Evolutionary conservation across 2,797 vertebrate species (phyloP).

Genomic region (Lutjanus argentimaculatus): DNA sequence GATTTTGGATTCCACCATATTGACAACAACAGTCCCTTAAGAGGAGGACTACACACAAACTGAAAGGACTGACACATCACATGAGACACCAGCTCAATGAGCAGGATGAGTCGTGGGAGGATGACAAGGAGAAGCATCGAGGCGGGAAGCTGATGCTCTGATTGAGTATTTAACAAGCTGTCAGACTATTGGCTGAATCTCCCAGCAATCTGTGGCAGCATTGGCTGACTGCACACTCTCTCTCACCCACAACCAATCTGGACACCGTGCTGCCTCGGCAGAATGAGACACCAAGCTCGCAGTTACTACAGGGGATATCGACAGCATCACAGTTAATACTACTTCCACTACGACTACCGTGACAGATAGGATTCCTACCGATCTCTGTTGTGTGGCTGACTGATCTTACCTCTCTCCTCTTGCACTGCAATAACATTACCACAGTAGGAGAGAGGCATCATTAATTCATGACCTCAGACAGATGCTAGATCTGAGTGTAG

Average conservation of each 20-base stretch:
- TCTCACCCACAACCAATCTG: constrained; percentile 65
- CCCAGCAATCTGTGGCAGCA: constrained; percentile 60
- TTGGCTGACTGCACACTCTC: constrained; percentile 67
- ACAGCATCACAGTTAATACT: constrained; percentile 38
- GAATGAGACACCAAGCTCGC: constrained; percentile 43
- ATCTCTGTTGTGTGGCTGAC: constrained; percentile 5
- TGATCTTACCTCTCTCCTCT: constrained; percentile 22
- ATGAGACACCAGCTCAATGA: constrained; percentile 27
- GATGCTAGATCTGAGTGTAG: constrained; percentile 34
- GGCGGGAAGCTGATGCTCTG: constrained; percentile 36
- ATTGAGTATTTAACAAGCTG: constrained; percentile 69
- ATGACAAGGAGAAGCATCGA: constrained; percentile 19
- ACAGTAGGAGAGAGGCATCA: constrained; percentile 52
- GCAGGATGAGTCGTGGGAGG: constrained; percentile 26
- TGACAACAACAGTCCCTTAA: constrained; percentile 7
- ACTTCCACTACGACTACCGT: constrained; percentile 27
- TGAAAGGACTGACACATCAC: constrained; percentile 15
- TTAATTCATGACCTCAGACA: constrained; percentile 72
- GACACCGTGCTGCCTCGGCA: constrained; percentile 54
- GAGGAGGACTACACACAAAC: not conserved
- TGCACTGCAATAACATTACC: constrained; percentile 56
- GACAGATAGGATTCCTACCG: constrained; percentile 36
- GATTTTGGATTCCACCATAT: constrained; percentile 13
- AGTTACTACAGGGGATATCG: constrained; percentile 57
- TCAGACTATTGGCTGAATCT: constrained; percentile 61